Percentiles rank a stretch among this genome's conserved stretches.
These are phyloP conservation scores for Gadopsis marmoratus DNA, from an alignment of 2,797 vertebrate species.

Conservation along the genomic window DNA sequence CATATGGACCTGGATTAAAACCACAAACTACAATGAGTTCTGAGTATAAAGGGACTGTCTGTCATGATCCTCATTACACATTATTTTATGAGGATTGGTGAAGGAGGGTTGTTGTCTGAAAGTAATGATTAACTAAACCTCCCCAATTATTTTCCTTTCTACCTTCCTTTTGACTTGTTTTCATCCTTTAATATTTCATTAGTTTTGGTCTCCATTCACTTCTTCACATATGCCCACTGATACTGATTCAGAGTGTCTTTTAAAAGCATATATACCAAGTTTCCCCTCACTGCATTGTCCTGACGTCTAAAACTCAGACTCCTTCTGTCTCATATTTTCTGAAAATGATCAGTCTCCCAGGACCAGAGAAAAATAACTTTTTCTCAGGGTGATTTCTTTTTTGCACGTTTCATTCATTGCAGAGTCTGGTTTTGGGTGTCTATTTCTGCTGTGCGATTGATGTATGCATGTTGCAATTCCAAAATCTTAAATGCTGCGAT, in stretches of 20 bases:
- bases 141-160: background rate
- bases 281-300: background rate
- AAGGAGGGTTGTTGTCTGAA: constrained; percentile 22
- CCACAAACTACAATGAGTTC: constrained; percentile 44
- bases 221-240: background rate
- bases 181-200: background rate
- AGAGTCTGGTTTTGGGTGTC: background rate
- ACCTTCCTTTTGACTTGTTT: constrained; percentile 5
- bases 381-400: background rate
- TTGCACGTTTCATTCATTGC: background rate
- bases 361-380: background rate
- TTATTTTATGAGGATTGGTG: background rate
- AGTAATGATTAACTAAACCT: constrained; percentile 37
- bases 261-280: background rate
- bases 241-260: background rate
- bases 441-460: background rate
- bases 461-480: background rate
- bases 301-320: background rate
- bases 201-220: background rate
- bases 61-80: constrained; percentile 26
- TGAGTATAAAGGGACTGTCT: constrained; percentile 49
- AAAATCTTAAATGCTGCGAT: background rate
- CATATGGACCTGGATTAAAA: constrained; percentile 65
- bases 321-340: background rate
- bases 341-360: background rate